phyloP scores from a whole-genome alignment of 2,113 vertebrate genomes.

The Cyprinus carpio region DNA sequence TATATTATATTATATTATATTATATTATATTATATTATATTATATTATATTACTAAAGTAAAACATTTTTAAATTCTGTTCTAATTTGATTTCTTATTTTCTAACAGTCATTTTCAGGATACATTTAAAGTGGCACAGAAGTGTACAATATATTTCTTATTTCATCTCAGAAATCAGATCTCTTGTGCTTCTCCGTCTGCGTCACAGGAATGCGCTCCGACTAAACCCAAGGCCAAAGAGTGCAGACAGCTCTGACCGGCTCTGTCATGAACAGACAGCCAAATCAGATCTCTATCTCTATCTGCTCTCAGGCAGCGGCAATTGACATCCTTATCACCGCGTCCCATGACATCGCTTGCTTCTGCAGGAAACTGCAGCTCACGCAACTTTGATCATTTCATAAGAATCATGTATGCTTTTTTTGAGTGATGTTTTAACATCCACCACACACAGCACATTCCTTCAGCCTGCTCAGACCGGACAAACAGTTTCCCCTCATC shows the following conservation, averaged over 20 bases:
- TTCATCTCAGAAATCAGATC: neutral
- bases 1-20: neutral
- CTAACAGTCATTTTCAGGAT: no score
- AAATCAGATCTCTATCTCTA: slow-evolving; percentile 11
- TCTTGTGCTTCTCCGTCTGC: neutral
- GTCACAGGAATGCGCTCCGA: neutral
- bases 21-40: neutral
- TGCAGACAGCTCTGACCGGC: neutral
- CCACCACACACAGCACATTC: neutral
- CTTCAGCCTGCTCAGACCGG: neutral
- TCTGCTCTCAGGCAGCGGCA: neutral
- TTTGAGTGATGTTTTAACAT: neutral
- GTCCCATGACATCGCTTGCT: neutral
- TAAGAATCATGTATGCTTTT: neutral
- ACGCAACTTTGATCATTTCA: neutral
- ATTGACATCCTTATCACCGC: neutral
- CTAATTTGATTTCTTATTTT: no score
- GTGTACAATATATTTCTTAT: neutral
- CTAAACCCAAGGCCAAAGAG: neutral
- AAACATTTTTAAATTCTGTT: no score
- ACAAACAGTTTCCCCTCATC: neutral
- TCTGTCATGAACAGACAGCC: neutral
- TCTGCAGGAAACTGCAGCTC: neutral
- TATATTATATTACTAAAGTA: neutral
- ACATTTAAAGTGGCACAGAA: neutral